Base-by-base conservation (phyloP, 2,797 vertebrate genomes). In the Sorex maritimensis region DNA sequence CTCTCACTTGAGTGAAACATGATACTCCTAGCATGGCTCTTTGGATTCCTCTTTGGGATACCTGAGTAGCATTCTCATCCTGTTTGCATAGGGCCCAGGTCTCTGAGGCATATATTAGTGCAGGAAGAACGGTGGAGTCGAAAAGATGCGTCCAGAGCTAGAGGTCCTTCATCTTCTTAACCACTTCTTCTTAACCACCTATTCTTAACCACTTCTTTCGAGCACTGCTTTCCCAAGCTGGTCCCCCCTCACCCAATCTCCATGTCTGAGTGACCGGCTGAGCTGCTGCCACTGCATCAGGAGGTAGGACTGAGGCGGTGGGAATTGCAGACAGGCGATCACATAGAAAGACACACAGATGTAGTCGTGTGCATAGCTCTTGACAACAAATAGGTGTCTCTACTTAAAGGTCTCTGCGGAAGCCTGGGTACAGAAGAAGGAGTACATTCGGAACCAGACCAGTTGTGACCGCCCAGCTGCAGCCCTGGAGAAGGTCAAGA, bases 361-460 rank as follows among this genome's bases (percentile, higher is more conserved):
- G 63, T 91, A 95, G 87, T 95, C 86, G 83, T 95, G 95, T 93
- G 95, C 75, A 88, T 92, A 95, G 86, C 77, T 89, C 84, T 88
- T 95, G 94, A 80, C 95, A 93, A 82, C 93, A 91, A 96, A 71
- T 96, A 97, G 96, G 96, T 96, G 81, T 86, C 77, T 69, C n/a
- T 92, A 72, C 61, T 94, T 86, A 80, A 68, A 94, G 84, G 61
- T 63, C 88, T 92, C 88, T 41, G 75, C 38, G 90, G 28, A 21
- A 81, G 52, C 73, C 1, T 92, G 75, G 89, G 68, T 90, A 68
- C 69, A 38, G 90, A 94, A 88, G 96, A 96, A 93, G 86, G 93
- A 90, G 89, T 61, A 86, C 82, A 81, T 91, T 92, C 21, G 13
- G 63, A 93, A 86, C 14, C 77, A 81, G 75, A 75, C 28, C 87